These are phyloP conservation scores for Latheticus oryzae DNA, from an alignment of 2,888 invertebrate genomes.

Conservation along the genomic window DNA sequence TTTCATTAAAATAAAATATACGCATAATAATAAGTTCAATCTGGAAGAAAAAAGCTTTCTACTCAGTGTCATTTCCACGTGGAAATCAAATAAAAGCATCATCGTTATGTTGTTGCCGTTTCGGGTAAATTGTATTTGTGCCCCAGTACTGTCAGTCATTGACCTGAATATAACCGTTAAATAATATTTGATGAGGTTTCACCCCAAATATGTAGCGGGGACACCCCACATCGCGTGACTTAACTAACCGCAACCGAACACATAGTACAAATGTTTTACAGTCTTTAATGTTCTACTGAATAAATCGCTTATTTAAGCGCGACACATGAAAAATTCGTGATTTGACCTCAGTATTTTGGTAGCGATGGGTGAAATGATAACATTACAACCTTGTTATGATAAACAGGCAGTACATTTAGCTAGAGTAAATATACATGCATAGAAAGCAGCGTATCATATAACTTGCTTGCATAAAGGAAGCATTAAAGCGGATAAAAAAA, in stretches of 20 bases:
- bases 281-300: slow-evolving; percentile 19
- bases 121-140: slow-evolving; percentile 19
- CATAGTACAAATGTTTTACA: slow-evolving; percentile 24
- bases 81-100: slow-evolving; percentile 19
- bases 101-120: slow-evolving; percentile 3
- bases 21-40: slow-evolving; percentile 8
- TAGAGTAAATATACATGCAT: no score
- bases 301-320: slow-evolving; percentile 24
- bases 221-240: slow-evolving; percentile 33
- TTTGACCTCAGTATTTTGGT: no score
- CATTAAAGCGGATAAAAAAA: no score
- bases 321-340: background rate
- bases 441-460: no score
- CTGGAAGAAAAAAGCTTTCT: background rate
- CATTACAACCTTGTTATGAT: no score
- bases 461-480: no score
- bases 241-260: slow-evolving; percentile 3
- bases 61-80: slow-evolving; percentile 12
- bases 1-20: background rate
- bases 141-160: slow-evolving; percentile 15
- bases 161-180: slow-evolving; percentile 32
- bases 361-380: no score
- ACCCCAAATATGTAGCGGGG: slow-evolving; percentile 21
- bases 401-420: no score
- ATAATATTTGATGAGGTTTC: slow-evolving; percentile 36